Percentiles rank a stretch among this genome's conserved stretches.
These are phyloP conservation scores for Lipophrys pholis DNA, from an alignment of 2,113 vertebrate genomes.

Conservation along the genomic window DNA sequence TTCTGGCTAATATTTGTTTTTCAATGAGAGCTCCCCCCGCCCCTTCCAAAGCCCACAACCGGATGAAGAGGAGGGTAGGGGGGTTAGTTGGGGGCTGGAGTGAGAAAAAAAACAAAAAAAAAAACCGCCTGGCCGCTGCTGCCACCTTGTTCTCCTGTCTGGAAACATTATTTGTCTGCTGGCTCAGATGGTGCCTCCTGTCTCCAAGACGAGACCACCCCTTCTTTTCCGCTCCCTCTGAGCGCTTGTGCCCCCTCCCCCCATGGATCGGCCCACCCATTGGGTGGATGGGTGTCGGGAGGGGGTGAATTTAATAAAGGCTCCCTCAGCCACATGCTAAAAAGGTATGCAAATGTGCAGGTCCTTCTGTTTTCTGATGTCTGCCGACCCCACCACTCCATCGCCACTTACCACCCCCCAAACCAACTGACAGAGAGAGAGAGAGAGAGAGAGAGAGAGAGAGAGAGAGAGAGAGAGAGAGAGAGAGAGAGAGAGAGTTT, in stretches of 20 bases:
- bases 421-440: conserved; percentile 47
- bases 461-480: not conserved
- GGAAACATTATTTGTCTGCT: conserved; percentile 71
- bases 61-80: not conserved
- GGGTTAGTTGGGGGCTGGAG: not conserved
- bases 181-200: conserved; percentile 74
- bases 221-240: conserved; percentile 32
- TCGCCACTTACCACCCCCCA: not conserved
- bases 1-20: conserved; percentile 2
- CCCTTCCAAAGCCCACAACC: not conserved
- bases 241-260: conserved; percentile 35
- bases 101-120: not conserved
- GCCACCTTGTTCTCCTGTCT: conserved; percentile 65
- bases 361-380: conserved; percentile 75
- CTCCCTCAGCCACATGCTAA: conserved; percentile 79
- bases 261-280: conserved; percentile 57
- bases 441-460: too few relatives aligned
- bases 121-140: conserved; percentile 42
- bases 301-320: conserved; percentile 77
- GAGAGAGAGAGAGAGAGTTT: conserved; percentile 18
- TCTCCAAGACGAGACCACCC: conserved; percentile 62
- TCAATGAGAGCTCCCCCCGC: not conserved
- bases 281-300: not conserved
- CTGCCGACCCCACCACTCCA: not conserved
- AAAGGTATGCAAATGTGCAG: conserved; percentile 79